These are phyloP conservation scores for Catharus fuscescens DNA, from an alignment of 2,113 vertebrate genomes.

Conservation along the genomic window DNA sequence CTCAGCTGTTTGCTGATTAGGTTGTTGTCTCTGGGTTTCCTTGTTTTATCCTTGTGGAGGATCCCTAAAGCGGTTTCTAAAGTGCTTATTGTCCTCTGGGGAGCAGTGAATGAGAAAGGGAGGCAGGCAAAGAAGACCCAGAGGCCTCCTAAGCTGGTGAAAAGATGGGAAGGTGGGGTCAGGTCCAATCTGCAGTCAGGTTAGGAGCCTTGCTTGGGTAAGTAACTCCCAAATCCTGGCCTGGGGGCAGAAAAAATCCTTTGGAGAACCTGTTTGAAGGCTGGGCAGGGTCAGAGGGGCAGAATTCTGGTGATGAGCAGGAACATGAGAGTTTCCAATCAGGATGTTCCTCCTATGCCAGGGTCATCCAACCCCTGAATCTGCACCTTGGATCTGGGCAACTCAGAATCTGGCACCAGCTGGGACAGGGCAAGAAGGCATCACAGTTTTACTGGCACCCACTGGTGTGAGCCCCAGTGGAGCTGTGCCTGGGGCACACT, in stretches of 20 bases:
- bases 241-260: background rate
- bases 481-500: background rate
- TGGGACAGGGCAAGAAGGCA: background rate
- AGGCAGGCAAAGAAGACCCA: background rate
- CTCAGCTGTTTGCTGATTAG: slow-evolving; percentile 70
- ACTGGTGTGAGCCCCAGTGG: background rate
- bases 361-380: background rate
- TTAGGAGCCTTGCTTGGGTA: background rate
- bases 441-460: background rate
- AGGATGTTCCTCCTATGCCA: background rate
- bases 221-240: background rate
- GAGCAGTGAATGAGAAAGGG: background rate
- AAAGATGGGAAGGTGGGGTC: background rate
- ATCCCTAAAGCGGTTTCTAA: slow-evolving; percentile 41
- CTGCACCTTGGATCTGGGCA: background rate
- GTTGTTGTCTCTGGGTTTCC: slow-evolving; percentile 58
- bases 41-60: slow-evolving; percentile 67
- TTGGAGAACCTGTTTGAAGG: background rate
- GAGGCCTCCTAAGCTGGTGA: background rate
- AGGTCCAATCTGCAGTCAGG: background rate
- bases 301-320: background rate
- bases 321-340: background rate
- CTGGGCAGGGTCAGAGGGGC: background rate
- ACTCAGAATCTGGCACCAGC: background rate
- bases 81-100: slow-evolving; percentile 42